Evolutionary conservation across 2,797 vertebrate species (phyloP).

Genomic region (Decapterus maruadsi): DNA sequence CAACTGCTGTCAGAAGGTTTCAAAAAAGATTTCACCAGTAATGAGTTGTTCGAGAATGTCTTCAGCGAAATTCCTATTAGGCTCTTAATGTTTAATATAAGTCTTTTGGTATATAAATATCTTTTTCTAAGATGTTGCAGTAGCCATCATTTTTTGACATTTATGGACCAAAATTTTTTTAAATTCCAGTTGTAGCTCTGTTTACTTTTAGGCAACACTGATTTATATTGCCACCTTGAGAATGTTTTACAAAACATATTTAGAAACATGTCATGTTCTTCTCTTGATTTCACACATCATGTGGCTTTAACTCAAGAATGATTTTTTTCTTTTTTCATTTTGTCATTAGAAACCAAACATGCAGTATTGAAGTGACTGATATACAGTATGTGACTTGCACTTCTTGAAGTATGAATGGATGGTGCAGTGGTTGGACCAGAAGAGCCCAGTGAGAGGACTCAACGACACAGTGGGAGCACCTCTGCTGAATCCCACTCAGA

Average conservation of each 20-base stretch:
- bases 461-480: slow-evolving; percentile 48
- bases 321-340: not conserved
- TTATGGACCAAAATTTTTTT: not conserved
- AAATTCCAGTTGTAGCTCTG: not conserved
- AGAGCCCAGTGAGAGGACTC: slow-evolving; percentile 52
- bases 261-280: not conserved
- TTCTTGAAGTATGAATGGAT: slow-evolving; percentile 10
- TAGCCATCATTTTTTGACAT: not conserved
- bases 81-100: not conserved
- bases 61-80: not conserved
- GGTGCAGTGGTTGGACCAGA: slow-evolving; percentile 17
- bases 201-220: not conserved
- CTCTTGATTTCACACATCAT: not conserved
- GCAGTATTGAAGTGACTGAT: not conserved
- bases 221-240: not conserved
- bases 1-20: not conserved
- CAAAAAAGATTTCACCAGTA: not conserved
- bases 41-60: not conserved
- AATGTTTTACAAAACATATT: not conserved
- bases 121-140: not conserved
- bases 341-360: not conserved
- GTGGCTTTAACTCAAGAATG: not conserved
- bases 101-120: not conserved
- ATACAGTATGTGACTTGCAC: not conserved
- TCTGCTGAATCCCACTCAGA: slow-evolving; percentile 50